Evolutionary conservation across 2,113 vertebrate genomes (phyloP).

Genomic region (Clarias macrocephalus): DNA sequence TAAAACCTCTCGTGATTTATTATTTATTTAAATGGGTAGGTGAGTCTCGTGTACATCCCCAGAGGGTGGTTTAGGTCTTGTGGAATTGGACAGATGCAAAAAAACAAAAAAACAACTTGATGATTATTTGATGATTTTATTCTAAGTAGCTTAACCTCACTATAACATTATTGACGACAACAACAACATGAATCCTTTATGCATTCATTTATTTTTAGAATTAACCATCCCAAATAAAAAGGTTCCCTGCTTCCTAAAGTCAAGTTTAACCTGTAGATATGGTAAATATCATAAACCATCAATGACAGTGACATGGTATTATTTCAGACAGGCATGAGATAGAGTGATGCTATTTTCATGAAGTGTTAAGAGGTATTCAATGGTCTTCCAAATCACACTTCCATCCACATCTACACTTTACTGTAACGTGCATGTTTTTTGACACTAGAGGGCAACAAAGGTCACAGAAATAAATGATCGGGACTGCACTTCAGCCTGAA

Average conservation of each 20-base stretch:
- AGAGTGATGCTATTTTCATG: not conserved
- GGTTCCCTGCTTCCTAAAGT: not conserved
- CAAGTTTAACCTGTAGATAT: not conserved
- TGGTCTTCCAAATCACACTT: not conserved
- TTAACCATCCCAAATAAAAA: not conserved
- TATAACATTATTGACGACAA: not conserved
- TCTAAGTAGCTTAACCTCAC: not conserved
- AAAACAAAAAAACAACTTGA: not conserved
- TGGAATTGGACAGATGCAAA: not conserved
- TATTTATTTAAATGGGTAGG: not conserved
- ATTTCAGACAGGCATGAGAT: not conserved
- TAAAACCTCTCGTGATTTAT: not conserved
- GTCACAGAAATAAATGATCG: not conserved
- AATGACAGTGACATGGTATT: not conserved
- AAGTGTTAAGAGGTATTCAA: not conserved
- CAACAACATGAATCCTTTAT: not conserved
- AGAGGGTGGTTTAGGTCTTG: not conserved
- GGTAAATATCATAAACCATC: not conserved
- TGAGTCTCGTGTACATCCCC: not conserved
- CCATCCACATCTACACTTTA: too few species aligned
- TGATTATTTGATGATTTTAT: not conserved
- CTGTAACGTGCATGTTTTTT: not conserved
- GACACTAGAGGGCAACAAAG: conserved; percentile 10
- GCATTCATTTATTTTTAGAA: not conserved
- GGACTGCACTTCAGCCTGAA: not conserved